These are phyloP conservation scores for Microcebus griseorufus DNA, from an alignment of 2,113 vertebrate genomes.

Conservation along the genomic window DNA sequence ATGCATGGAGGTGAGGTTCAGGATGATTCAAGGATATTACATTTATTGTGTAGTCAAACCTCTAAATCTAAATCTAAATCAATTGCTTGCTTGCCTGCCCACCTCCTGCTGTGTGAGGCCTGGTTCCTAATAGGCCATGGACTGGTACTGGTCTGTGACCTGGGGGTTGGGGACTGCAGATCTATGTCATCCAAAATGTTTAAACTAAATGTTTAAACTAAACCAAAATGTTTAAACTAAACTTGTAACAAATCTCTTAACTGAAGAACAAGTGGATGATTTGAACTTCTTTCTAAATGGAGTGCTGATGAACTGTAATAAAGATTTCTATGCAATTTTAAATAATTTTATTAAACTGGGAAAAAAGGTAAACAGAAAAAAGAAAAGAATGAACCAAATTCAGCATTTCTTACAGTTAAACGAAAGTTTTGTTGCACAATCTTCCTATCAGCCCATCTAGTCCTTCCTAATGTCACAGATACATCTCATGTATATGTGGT, in stretches of 20 bases:
- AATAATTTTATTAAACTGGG: not conserved
- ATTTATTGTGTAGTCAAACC: too few species aligned
- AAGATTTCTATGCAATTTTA: slow-evolving; percentile 13
- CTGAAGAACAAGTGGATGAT: not conserved
- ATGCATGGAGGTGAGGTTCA: too few species aligned
- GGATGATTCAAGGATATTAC: too few species aligned
- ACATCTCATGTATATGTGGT: not conserved
- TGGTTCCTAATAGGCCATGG: too few species aligned
- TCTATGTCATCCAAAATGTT: not conserved
- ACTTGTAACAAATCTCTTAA: not conserved
- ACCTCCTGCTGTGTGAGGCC: too few species aligned
- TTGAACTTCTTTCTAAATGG: slow-evolving; percentile 8
- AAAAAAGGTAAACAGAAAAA: not conserved
- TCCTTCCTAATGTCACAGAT: not conserved
- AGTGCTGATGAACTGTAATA: not conserved
- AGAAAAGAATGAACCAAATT: not conserved
- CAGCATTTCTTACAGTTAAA: not conserved
- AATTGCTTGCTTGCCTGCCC: too few species aligned
- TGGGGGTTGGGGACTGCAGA: too few species aligned
- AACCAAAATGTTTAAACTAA: not conserved
- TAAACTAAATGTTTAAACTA: not conserved
- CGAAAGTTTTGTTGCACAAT: not conserved
- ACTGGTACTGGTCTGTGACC: too few species aligned
- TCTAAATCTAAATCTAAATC: too few species aligned
- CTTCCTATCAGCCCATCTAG: not conserved